Percentiles rank a stretch among this genome's conserved stretches.
Conservation (phyloP, 23 tunicate species). For the Halocynthia aurantium region DNA sequence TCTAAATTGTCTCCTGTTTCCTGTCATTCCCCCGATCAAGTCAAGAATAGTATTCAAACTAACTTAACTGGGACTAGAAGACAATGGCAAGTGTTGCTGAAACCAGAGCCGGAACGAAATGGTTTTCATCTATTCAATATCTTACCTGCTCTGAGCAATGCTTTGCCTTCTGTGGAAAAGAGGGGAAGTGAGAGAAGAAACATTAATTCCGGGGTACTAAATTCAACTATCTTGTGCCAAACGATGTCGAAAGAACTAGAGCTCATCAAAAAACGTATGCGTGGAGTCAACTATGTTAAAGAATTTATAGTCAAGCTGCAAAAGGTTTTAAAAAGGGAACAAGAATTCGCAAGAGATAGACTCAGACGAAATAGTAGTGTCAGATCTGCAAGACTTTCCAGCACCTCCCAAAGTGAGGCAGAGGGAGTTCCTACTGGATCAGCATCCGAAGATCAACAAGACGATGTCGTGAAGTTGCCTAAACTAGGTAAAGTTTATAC, state of each 20-base stretch:
- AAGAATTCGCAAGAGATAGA: background rate
- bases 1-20: no score
- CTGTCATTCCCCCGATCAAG: no score
- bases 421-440: background rate
- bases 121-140: no score
- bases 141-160: no score
- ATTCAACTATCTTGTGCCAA: background rate
- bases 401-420: background rate
- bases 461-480: constrained; percentile 1
- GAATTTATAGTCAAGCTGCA: constrained; percentile 9
- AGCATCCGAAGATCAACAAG: background rate
- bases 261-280: background rate
- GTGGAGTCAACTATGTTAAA: background rate
- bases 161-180: no score
- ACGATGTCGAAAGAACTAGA: constrained; percentile 5
- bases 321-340: background rate
- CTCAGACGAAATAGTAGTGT: background rate
- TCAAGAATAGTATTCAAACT: no score
- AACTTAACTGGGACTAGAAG: no score
- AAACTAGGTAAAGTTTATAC: constrained; percentile 87
- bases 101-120: no score
- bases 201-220: background rate
- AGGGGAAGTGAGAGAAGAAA: no score
- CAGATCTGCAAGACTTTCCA: background rate
- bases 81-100: no score